These are phyloP conservation scores for Charanyca ferruginea DNA, from an alignment of 2,888 invertebrate genomes.

Conservation along the genomic window DNA sequence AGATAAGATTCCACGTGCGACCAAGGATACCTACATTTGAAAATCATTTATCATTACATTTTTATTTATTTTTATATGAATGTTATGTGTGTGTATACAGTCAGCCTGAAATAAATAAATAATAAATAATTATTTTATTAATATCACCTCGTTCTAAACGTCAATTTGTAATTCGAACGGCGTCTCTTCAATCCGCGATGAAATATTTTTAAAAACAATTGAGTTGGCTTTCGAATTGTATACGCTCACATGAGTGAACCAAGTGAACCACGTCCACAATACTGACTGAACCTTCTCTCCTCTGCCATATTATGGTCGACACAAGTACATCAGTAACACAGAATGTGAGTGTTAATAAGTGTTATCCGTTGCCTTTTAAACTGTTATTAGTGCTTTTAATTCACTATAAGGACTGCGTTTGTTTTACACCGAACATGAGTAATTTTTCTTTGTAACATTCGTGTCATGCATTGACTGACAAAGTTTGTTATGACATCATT, in stretches of 20 bases:
- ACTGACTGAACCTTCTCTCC: slow-evolving; percentile 17
- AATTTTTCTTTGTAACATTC: slow-evolving; percentile 14
- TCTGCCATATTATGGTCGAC: not conserved
- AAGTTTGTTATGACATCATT: no score
- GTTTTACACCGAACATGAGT: slow-evolving; percentile 32
- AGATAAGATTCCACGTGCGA: no score
- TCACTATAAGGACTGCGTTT: slow-evolving; percentile 44
- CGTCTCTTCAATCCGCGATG: not conserved
- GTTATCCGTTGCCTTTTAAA: slow-evolving; percentile 62
- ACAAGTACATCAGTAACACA: slow-evolving; percentile 25
- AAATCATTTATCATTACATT: no score
- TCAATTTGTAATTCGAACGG: not conserved
- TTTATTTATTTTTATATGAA: no score
- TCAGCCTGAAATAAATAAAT: no score
- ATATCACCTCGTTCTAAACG: not conserved
- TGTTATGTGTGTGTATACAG: no score
- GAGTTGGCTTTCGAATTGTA: not conserved
- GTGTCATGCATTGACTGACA: no score
- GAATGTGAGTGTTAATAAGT: slow-evolving; percentile 60
- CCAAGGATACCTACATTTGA: no score
- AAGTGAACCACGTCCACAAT: not conserved
- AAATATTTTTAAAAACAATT: not conserved
- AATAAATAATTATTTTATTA: no score
- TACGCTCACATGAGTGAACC: no score
- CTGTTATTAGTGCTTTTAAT: slow-evolving; percentile 60